These are phyloP conservation scores for Enoplosus armatus DNA, from an alignment of 2,797 vertebrate genomes.

Conservation along the genomic window DNA sequence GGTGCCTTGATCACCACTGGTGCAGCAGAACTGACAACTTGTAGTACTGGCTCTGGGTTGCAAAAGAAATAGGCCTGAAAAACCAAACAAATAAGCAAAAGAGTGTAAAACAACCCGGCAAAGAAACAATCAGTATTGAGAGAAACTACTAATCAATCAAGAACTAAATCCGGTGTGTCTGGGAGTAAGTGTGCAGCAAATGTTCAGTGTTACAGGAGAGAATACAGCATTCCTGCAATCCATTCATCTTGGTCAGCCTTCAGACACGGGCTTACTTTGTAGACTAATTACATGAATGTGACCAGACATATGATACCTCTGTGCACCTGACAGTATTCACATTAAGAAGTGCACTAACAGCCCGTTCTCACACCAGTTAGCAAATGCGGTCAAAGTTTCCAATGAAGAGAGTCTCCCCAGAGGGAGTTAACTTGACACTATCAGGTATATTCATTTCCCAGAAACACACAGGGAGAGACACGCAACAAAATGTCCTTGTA, in stretches of 20 bases:
- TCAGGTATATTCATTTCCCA: constrained; percentile 63
- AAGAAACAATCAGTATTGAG: constrained; percentile 8
- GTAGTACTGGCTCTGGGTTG: constrained; percentile 78
- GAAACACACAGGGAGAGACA: constrained; percentile 39
- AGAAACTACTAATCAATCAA: constrained; percentile 29
- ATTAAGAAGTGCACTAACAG: constrained; percentile 59
- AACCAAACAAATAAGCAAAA: constrained; percentile 25
- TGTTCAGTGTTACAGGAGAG: constrained; percentile 29
- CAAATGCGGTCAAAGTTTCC: constrained; percentile 76
- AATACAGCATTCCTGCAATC: constrained; percentile 25
- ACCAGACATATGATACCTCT: constrained; percentile 70
- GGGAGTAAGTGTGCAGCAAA: constrained; percentile 40
- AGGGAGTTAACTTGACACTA: constrained; percentile 70
- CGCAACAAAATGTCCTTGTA: constrained; percentile 39
- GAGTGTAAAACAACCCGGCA: constrained; percentile 4
- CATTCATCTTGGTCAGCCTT: constrained; percentile 56
- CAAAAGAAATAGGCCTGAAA: constrained; percentile 94
- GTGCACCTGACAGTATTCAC: constrained; percentile 51
- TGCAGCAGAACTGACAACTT: constrained; percentile 18
- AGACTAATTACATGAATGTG: constrained; percentile 75
- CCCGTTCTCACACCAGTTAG: constrained; percentile 65
- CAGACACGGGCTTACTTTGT: constrained; percentile 57
- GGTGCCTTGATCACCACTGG: constrained; percentile 56
- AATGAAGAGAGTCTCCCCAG: constrained; percentile 41
- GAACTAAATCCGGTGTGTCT: constrained; percentile 12